Base-by-base conservation (phyloP, 2,113 vertebrate genomes). In the Chionis minor region DNA sequence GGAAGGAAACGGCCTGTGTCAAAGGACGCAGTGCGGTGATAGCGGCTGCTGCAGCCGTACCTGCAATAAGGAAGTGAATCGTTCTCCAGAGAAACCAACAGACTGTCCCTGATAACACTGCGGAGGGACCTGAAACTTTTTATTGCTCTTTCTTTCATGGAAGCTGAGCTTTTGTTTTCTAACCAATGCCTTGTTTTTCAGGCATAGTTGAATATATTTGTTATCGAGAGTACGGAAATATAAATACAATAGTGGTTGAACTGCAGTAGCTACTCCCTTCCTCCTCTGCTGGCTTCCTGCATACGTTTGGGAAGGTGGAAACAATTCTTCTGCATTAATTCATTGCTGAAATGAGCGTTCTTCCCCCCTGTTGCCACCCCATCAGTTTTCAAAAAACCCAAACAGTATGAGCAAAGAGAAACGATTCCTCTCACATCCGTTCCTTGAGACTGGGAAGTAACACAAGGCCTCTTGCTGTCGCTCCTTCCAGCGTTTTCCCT, bases 241-340 rank as follows among this genome's bases (percentile, higher is more conserved):
- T 89, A 91, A 93, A 92, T 89, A 97, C 96, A 97, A 96, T 97
- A 28, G 95, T n/a, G 56, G 18, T 81, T 28, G 67, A 33, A 44
- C 62, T 88, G 92, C 91, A 47, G 88, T 8, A 96, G 81, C 81
- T 91, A 73, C 97, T 97, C 96, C 94, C 96, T 97, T 96, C 97
- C 96, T 97, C 86, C 95, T 70, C 82, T 17, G 10, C 73, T 65
- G 95, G 63, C 81, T 97, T 97, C 96, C 97, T 96, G 92, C 83
- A 3, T 10, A 6, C 56, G 0, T 47, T 67, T 3, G 28, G 91
- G 44, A 3, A 72, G 88, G 82, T 56, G 75, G 66, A 56, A 91
- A 24, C 73, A 45, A 9, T 23, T 92, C 71, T 69, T 62, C 45
- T 89, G 83, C 89, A 61, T 19, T 40, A 28, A 49, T 32, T 73